Conservation (phyloP, 2,888 invertebrate genomes). For the Epiblema foenella region DNA sequence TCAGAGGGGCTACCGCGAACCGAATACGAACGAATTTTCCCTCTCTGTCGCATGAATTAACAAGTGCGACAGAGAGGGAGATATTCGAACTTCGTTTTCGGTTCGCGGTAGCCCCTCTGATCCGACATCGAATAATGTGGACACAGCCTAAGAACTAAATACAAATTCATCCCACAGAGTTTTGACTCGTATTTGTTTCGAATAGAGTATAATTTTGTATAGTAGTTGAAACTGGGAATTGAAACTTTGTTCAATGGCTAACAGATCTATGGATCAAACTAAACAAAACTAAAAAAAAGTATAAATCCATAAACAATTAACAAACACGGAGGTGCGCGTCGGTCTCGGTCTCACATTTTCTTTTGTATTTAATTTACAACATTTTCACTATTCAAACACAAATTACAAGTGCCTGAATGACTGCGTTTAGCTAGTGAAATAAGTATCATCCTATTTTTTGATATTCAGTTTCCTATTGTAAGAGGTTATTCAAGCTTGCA, state of each 20-base stretch:
- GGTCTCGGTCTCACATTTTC: slow-evolving; percentile 14
- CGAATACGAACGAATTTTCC: too few species aligned
- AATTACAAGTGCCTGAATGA: background rate
- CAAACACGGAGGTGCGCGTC: slow-evolving; percentile 28
- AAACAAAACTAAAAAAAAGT: slow-evolving; percentile 2
- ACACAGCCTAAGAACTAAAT: too few species aligned
- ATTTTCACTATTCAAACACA: background rate
- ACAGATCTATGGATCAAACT: background rate
- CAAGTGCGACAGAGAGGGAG: too few species aligned
- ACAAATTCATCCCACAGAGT: too few species aligned
- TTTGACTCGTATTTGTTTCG: too few species aligned
- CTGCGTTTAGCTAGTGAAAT: background rate
- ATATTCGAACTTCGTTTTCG: too few species aligned
- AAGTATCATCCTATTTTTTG: background rate
- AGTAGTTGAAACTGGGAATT: too few species aligned
- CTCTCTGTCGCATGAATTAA: too few species aligned
- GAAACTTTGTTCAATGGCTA: background rate
- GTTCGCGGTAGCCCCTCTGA: too few species aligned
- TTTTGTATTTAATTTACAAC: slow-evolving; percentile 24
- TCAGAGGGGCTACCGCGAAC: too few species aligned
- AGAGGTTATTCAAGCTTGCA: slow-evolving; percentile 39
- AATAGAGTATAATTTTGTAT: too few species aligned
- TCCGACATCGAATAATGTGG: too few species aligned
- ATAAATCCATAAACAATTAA: slow-evolving; percentile 33
- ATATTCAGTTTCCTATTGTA: slow-evolving; percentile 33